Base-by-base conservation (phyloP, 2,888 invertebrate species). In the Eilema depressum region DNA sequence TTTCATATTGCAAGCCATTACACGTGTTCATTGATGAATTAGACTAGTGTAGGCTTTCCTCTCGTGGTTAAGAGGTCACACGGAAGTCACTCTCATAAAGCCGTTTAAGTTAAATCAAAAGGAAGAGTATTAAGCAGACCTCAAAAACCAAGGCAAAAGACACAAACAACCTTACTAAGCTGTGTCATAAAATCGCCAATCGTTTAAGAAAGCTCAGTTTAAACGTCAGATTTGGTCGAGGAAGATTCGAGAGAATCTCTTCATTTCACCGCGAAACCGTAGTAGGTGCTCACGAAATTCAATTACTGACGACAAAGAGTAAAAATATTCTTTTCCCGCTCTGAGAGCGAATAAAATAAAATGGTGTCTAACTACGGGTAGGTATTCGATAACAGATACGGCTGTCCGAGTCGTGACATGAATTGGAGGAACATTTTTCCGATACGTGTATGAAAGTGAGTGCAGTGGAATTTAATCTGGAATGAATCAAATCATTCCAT, bases 221-320 rank as follows among this genome's bases (percentile, higher is more conserved):
- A 74, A 81, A 71, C 65, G 68, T 76, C 73, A 80, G 81, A 80
- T 80, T 72, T 68, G 69, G 41, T 61, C 41, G 53, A 70, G 75
- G 68, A 70, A 75, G 74, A 75, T 83, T 77, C 70, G 10, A 73
- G 66, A 23, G 71, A 81, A 83, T 77, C 73, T 71, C 75, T 79
- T 82, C 82, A 80, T 74, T 79, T 78, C 72, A 73, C 78, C 84
- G 75, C 85, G 65, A 83, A 83, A 83, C 82, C 79, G 74, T 78
- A 76, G 82, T 74, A 85, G 81, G 86, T 86, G 84, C 86, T 82
- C 87, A 87, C 85, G 82, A 89, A 89, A 90, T 90, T 89, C 90
- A 90, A 90, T 90, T 90, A 90, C 87, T 77, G 81, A 81, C 83
- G 86, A 89, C 90, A 90, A 89, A 89, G 88, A 89, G 88, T 88